Evolutionary conservation across 2,113 vertebrate genomes (phyloP).

Genomic region (Anarrhichthys ocellatus): DNA sequence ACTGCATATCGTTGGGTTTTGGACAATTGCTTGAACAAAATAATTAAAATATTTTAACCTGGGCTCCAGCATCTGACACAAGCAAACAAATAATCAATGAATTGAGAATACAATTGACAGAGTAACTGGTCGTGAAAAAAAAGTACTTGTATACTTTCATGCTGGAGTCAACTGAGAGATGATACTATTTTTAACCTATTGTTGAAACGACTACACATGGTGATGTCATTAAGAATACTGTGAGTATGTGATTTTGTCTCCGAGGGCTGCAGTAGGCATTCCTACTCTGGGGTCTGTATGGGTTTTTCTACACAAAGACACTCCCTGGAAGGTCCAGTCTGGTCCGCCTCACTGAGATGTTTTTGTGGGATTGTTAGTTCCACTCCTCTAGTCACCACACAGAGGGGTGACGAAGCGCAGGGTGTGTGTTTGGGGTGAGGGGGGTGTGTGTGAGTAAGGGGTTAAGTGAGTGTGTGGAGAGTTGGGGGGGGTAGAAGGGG

Average conservation of each 20-base stretch:
- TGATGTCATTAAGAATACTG: not conserved
- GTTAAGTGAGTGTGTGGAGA: slow-evolving; percentile 42
- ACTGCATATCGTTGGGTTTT: too few species aligned
- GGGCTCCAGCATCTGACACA: too few species aligned
- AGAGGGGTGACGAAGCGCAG: slow-evolving; percentile 69
- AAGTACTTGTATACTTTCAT: not conserved
- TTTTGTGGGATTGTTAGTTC: slow-evolving; percentile 81
- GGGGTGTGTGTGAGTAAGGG: slow-evolving; percentile 23
- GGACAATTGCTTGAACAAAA: too few species aligned
- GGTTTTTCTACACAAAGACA: slow-evolving; percentile 64
- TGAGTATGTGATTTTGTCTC: not conserved
- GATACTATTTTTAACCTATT: not conserved
- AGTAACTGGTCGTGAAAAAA: not conserved
- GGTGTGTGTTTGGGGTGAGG: slow-evolving; percentile 36
- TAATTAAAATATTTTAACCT: too few species aligned
- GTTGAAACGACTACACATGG: not conserved
- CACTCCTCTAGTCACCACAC: slow-evolving; percentile 70
- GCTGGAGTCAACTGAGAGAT: not conserved
- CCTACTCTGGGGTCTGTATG: slow-evolving; percentile 39
- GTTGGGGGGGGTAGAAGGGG: slow-evolving; percentile 24
- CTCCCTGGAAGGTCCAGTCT: slow-evolving; percentile 56
- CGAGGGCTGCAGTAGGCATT: not conserved
- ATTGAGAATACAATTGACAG: not conserved
- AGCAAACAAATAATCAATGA: not conserved
- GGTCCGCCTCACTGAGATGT: slow-evolving; percentile 67